Evolutionary conservation across 2,797 vertebrate species (phyloP).

Genomic region (Astyanax mexicanus): DNA sequence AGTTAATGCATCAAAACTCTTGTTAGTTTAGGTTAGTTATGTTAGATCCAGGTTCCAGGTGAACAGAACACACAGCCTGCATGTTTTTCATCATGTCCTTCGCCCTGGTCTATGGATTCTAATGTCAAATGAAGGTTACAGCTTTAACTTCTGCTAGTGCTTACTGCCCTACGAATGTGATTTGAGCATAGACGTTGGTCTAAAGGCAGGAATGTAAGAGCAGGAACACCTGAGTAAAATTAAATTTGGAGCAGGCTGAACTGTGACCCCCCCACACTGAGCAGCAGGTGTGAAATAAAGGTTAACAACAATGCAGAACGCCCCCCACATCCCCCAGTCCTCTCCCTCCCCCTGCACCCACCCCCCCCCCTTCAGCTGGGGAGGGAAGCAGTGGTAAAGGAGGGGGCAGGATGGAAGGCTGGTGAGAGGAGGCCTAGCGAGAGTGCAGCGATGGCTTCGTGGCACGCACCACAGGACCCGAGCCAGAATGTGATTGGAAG

Average conservation of each 20-base stretch:
- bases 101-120: slow-evolving; percentile 9
- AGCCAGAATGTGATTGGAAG: slow-evolving; percentile 57
- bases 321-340: slow-evolving; percentile 48
- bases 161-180: background rate
- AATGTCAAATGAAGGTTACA: slow-evolving; percentile 12
- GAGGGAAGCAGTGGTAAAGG: slow-evolving; percentile 48
- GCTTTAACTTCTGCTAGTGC: background rate
- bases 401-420: slow-evolving; percentile 44
- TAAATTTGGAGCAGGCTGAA: slow-evolving; percentile 76
- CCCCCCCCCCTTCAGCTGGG: slow-evolving; percentile 6
- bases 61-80: slow-evolving; percentile 21
- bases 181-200: slow-evolving; percentile 12
- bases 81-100: background rate
- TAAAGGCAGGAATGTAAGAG: slow-evolving; percentile 12
- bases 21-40: too few relatives aligned
- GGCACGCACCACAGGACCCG: slow-evolving; percentile 48
- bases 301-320: slow-evolving; percentile 72
- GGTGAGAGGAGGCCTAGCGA: slow-evolving; percentile 39
- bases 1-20: background rate
- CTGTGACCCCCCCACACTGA: slow-evolving; percentile 76
- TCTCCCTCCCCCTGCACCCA: slow-evolving; percentile 42
- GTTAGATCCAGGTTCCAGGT: too few relatives aligned
- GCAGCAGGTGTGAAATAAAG: slow-evolving; percentile 83
- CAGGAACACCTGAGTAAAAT: slow-evolving; percentile 78
- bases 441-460: slow-evolving; percentile 62